A percentile compares a stretch with the other conserved stretches of the same genome.
Conservation (phyloP, 2,113 vertebrate genomes). For the Electrona antarctica region DNA sequence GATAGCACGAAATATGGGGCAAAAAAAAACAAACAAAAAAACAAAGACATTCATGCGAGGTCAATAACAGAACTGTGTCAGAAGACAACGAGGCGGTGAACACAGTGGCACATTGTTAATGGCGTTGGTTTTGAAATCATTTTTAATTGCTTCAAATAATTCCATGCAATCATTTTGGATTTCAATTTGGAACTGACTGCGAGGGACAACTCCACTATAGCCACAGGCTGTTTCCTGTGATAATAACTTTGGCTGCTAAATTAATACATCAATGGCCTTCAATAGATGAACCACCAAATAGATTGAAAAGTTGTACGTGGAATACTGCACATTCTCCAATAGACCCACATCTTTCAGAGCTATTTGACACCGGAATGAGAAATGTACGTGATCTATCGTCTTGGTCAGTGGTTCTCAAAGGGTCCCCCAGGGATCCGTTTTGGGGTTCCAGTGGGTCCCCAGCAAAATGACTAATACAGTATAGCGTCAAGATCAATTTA, state of each 20-base stretch:
- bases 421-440: too few species aligned
- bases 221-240: constrained; percentile 7
- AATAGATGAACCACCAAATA: constrained; percentile 5
- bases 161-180: constrained; percentile 11
- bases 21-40: constrained; percentile 1
- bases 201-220: constrained; percentile 4
- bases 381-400: not conserved
- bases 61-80: not conserved
- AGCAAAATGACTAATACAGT: too few species aligned
- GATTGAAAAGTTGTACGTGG: not conserved
- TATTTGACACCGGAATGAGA: constrained; percentile 22
- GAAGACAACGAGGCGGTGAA: not conserved
- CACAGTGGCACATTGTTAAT: constrained; percentile 8
- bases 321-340: not conserved
- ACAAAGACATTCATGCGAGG: constrained; percentile 5
- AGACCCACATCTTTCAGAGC: constrained; percentile 2
- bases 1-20: not conserved
- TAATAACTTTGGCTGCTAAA: not conserved
- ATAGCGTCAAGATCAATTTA: too few species aligned
- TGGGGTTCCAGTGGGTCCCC: too few species aligned
- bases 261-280: constrained; percentile 12
- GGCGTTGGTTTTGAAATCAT: constrained; percentile 11
- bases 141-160: constrained; percentile 17
- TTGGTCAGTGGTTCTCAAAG: too few species aligned
- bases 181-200: constrained; percentile 32